A percentile compares a stretch with the other conserved stretches of the same genome.
phyloP scores from a whole-genome alignment of 2,113 vertebrate genomes.

The Phaethornis superciliosus region DNA sequence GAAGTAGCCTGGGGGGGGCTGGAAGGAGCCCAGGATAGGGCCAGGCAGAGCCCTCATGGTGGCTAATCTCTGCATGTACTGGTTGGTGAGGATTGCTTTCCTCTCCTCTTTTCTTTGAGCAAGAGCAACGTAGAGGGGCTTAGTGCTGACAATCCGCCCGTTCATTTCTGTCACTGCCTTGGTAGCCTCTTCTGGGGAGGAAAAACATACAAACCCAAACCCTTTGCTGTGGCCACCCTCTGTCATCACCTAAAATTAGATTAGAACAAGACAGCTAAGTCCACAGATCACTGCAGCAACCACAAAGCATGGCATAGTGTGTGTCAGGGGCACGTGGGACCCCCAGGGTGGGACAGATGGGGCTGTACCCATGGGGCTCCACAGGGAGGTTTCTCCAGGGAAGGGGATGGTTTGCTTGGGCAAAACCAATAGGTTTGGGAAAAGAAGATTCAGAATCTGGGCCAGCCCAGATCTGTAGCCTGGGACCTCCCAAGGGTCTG shows the following conservation, averaged over 20 bases:
- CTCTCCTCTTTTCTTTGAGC: slow-evolving; percentile 95
- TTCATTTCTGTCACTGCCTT: slow-evolving; percentile 99
- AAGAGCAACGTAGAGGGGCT: slow-evolving; percentile 93
- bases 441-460: not conserved
- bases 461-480: not conserved
- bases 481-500: no score
- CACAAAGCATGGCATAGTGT: rapidly evolving
- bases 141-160: slow-evolving; percentile 90
- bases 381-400: not conserved
- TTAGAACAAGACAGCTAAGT: slow-evolving; percentile 68
- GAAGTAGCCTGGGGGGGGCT: slow-evolving; percentile 86
- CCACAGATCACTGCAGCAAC: not conserved
- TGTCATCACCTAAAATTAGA: slow-evolving; percentile 91
- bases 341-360: rapidly evolving
- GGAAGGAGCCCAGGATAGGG: slow-evolving; percentile 86
- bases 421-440: not conserved
- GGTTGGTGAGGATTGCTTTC: slow-evolving; percentile 94
- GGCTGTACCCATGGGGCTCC: not conserved
- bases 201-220: slow-evolving; percentile 98
- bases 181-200: slow-evolving; percentile 95
- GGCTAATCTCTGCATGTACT: slow-evolving; percentile 92
- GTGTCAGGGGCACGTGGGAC: rapidly evolving
- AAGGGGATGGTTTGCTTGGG: not conserved
- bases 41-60: slow-evolving; percentile 82
- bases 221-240: slow-evolving; percentile 94